Percentiles rank a stretch among this genome's conserved stretches.
Evolutionary conservation across 2,888 invertebrate species (phyloP).

Genomic region (Mesorhabditis belari): DNA sequence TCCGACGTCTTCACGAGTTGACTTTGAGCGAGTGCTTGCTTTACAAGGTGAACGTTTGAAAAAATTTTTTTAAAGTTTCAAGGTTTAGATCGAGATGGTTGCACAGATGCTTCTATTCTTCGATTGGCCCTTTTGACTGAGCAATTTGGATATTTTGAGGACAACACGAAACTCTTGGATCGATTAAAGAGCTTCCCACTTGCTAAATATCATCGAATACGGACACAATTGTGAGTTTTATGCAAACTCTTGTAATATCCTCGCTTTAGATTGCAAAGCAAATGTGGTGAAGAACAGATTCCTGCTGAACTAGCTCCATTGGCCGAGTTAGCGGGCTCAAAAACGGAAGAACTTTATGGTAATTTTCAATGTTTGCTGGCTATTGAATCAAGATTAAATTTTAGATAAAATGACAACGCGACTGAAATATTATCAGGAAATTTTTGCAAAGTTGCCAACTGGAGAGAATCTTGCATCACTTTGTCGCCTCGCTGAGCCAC

Average conservation of each 20-base stretch:
- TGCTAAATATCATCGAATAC: background rate
- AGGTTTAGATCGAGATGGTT: background rate
- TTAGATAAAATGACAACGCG: too few relatives aligned
- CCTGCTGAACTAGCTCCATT: background rate
- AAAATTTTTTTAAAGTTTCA: too few relatives aligned
- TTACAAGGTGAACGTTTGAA: slow-evolving; percentile 6
- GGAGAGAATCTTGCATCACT: background rate
- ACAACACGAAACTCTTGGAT: slow-evolving; percentile 12
- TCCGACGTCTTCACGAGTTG: background rate
- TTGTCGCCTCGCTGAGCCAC: background rate
- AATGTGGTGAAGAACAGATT: background rate
- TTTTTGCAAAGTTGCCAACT: background rate
- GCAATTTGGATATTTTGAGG: slow-evolving; percentile 22
- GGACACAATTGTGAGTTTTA: background rate
- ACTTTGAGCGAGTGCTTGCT: slow-evolving; percentile 18
- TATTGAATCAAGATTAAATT: too few relatives aligned
- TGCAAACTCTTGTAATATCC: too few relatives aligned
- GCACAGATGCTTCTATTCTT: slow-evolving; percentile 3
- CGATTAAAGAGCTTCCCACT: background rate
- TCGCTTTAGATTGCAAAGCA: background rate
- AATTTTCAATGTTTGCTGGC: background rate
- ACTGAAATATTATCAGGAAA: background rate
- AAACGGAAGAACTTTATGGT: background rate
- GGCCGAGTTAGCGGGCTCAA: background rate
- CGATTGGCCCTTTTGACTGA: slow-evolving; percentile 22